Evolutionary conservation across 1,140 invertebrate species (phyloP).

Genomic region (Sycophaga agraensis): DNA sequence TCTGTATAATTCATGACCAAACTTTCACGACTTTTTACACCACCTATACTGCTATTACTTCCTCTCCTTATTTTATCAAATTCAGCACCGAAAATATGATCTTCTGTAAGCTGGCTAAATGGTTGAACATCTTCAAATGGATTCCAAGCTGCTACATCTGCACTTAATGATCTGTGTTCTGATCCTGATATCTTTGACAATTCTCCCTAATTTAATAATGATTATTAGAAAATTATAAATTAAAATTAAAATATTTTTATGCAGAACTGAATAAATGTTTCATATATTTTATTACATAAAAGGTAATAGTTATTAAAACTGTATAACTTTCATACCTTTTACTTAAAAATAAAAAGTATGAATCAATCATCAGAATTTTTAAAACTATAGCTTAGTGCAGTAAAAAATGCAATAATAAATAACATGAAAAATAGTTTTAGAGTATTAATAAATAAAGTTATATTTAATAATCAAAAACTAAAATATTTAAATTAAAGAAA

Average conservation of each 20-base stretch:
- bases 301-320: too few relatives aligned
- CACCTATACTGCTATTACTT: constrained; percentile 80
- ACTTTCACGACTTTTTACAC: constrained; percentile 75
- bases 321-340: not conserved
- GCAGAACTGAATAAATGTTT: not conserved
- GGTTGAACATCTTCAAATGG: constrained; percentile 74
- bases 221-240: constrained; percentile 27
- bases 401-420: too few relatives aligned
- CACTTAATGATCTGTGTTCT: constrained; percentile 63
- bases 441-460: too few relatives aligned
- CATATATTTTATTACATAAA: not conserved
- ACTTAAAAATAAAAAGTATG: not conserved
- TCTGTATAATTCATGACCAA: constrained; percentile 73
- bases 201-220: constrained; percentile 45
- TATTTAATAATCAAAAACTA: constrained; percentile 9
- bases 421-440: too few relatives aligned
- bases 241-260: constrained; percentile 15
- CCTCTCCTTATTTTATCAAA: constrained; percentile 82
- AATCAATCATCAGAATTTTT: not conserved
- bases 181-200: constrained; percentile 52
- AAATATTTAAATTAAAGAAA: not conserved
- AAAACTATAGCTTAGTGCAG: constrained; percentile 17
- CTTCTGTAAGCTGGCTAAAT: constrained; percentile 78
- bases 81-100: constrained; percentile 83
- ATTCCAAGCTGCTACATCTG: constrained; percentile 75